Evolutionary conservation across 2,888 invertebrate species (phyloP).

Genomic region (Terebella lapidaria): DNA sequence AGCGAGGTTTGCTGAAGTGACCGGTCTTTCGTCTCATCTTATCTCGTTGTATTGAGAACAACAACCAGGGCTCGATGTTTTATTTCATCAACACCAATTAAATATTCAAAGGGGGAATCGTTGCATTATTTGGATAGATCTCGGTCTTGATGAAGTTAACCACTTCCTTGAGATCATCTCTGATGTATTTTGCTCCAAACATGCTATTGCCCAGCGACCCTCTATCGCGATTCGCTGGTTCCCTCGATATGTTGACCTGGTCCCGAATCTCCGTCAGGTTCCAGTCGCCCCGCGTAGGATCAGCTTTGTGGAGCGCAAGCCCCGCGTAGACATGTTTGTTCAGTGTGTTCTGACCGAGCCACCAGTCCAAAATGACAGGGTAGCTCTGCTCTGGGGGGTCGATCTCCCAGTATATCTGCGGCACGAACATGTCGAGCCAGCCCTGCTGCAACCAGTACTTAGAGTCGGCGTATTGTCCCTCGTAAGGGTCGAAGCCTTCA

Average conservation of each 20-base stretch:
- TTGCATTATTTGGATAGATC: conserved; percentile 28
- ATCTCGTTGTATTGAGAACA: too few relatives aligned
- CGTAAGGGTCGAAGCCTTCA: conserved; percentile 33
- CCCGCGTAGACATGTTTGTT: conserved; percentile 36
- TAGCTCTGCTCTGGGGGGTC: conserved; percentile 43
- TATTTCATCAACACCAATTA: too few relatives aligned
- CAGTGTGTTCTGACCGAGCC: conserved; percentile 32
- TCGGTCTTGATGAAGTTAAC: conserved; percentile 21
- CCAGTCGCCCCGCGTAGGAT: conserved; percentile 29
- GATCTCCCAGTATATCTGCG: conserved; percentile 46
- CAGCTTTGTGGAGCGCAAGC: conserved; percentile 30
- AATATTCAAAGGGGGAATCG: conserved; percentile 26
- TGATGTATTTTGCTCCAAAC: conserved; percentile 35
- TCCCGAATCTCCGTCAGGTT: conserved; percentile 29
- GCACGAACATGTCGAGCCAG: conserved; percentile 42
- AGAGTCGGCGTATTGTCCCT: conserved; percentile 38
- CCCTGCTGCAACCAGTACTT: conserved; percentile 39
- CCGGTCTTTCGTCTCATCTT: too few relatives aligned
- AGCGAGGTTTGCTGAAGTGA: too few relatives aligned
- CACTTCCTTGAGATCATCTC: conserved; percentile 28
- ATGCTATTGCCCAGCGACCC: conserved; percentile 32
- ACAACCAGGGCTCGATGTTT: too few relatives aligned
- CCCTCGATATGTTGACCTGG: conserved; percentile 32
- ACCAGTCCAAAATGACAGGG: conserved; percentile 40
- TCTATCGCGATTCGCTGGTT: neutral